Percentiles rank a stretch among this genome's conserved stretches.
Conservation (phyloP, 2,113 vertebrate species). For the Geococcyx californianus region DNA sequence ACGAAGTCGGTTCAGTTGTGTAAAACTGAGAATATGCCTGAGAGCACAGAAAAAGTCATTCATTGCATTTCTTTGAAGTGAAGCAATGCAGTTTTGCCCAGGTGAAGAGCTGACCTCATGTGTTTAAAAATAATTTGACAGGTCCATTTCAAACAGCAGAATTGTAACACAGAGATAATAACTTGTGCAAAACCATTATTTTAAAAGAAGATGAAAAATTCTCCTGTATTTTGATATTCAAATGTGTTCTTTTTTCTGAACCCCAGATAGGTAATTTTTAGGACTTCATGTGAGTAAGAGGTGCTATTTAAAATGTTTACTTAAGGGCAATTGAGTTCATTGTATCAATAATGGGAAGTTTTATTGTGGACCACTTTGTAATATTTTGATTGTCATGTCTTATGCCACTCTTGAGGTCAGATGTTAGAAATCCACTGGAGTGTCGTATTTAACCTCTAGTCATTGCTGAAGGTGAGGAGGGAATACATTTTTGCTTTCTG, state of each 20-base stretch:
- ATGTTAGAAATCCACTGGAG: neutral
- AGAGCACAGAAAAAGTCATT: neutral
- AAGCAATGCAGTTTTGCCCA: neutral
- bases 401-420: neutral
- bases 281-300: constrained; percentile 1
- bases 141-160: neutral
- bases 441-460: neutral
- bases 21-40: neutral
- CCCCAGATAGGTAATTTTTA: neutral
- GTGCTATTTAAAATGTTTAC: constrained; percentile 34
- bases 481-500: neutral
- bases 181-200: neutral
- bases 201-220: neutral
- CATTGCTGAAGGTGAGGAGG: neutral
- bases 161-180: neutral
- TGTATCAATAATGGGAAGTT: neutral
- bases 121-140: neutral
- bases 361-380: neutral
- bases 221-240: constrained; percentile 1
- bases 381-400: neutral
- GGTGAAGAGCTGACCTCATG: neutral
- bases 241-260: neutral
- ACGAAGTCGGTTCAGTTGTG: neutral
- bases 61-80: neutral
- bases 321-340: neutral